phyloP scores from a whole-genome alignment of 2,888 invertebrate genomes.

The Thereva unica region DNA sequence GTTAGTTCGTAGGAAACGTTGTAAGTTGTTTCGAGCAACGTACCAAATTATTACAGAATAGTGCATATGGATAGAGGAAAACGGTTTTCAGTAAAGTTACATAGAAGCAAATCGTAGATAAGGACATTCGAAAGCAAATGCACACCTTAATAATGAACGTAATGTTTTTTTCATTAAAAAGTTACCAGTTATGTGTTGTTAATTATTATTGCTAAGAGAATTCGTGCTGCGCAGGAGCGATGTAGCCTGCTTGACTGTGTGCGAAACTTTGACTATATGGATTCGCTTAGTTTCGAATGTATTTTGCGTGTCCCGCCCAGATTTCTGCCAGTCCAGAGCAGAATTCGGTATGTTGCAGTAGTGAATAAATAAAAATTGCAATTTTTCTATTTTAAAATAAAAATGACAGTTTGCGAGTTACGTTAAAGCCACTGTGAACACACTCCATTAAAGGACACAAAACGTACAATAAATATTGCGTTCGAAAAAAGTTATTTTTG shows the following conservation, averaged over 20 bases:
- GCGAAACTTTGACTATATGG: conserved; percentile 17
- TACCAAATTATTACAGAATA: too few relatives aligned
- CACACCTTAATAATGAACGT: background rate
- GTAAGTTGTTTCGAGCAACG: too few relatives aligned
- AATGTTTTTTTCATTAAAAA: conserved; percentile 25
- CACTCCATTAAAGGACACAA: too few relatives aligned
- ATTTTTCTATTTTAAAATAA: conserved; percentile 26
- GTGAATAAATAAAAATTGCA: conserved; percentile 26
- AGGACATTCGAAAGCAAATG: conserved; percentile 2
- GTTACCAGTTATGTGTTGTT: conserved; percentile 34
- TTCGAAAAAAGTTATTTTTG: too few relatives aligned
- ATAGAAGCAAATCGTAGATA: background rate
- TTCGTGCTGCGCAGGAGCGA: conserved; percentile 31
- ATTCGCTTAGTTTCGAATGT: conserved; percentile 36
- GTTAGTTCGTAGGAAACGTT: too few relatives aligned
- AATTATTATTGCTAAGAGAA: conserved; percentile 36
- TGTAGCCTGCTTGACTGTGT: conserved; percentile 15
- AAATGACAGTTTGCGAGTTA: conserved; percentile 33
- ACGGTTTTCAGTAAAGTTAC: too few relatives aligned
- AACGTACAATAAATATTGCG: too few relatives aligned
- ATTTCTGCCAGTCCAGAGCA: conserved; percentile 44
- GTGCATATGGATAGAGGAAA: too few relatives aligned
- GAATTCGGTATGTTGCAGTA: conserved; percentile 42
- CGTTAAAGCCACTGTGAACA: too few relatives aligned
- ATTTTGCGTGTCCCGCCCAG: conserved; percentile 49